A percentile compares a stretch with the other conserved stretches of the same genome.
Evolutionary conservation across 2,113 vertebrate genomes (phyloP).

Genomic region (Mus spicilegus): DNA sequence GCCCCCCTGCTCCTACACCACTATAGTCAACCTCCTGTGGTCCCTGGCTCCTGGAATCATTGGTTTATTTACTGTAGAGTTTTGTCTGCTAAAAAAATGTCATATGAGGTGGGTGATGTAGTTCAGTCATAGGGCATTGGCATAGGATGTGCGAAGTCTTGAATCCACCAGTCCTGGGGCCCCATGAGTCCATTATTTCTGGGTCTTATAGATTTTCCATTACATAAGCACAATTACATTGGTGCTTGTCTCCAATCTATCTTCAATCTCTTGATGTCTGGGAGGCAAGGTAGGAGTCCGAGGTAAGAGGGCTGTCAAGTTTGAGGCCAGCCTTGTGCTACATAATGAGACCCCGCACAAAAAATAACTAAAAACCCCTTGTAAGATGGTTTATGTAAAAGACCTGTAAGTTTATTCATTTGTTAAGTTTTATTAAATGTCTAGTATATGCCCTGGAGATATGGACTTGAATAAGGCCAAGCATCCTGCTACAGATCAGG

Average conservation of each 20-base stretch:
- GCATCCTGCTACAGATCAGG: neutral
- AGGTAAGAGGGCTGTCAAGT: neutral
- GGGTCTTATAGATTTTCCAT: neutral
- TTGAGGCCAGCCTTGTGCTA: neutral
- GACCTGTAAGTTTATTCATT: constrained; percentile 10
- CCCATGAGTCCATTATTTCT: neutral
- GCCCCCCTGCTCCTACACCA: too few species aligned
- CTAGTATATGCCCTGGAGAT: neutral
- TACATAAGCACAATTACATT: neutral
- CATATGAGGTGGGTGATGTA: neutral
- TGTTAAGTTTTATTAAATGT: constrained; percentile 52
- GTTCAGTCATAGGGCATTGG: neutral
- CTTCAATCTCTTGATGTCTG: neutral
- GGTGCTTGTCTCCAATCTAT: neutral
- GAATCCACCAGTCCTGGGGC: neutral
- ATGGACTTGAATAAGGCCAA: neutral
- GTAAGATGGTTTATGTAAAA: constrained; percentile 16
- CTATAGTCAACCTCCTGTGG: neutral
- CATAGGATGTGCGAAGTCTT: neutral
- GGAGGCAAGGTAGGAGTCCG: neutral
- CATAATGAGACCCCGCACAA: neutral
- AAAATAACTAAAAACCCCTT: neutral
- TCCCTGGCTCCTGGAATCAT: neutral
- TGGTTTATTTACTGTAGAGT: neutral
- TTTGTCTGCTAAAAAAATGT: neutral